Base-by-base conservation (phyloP, 2,888 invertebrate species). In the Exocentrus adspersus region DNA sequence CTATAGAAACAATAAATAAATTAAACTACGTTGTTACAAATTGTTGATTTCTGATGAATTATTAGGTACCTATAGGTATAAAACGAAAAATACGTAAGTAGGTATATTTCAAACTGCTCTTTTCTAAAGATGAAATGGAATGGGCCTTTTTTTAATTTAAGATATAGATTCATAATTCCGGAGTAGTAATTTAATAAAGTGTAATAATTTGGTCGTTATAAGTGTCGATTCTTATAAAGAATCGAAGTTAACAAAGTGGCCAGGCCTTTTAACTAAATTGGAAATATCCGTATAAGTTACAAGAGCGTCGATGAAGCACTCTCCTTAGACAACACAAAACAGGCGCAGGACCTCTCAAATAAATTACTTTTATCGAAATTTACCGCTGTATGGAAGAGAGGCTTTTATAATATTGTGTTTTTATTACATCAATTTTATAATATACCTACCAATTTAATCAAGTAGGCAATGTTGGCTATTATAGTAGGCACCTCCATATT, bases 231-330 rank as follows among this genome's bases (percentile, higher is more conserved):
- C 79, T 79, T 78, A 77, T 81, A 78, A 79, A 78, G 78, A 72
- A 75, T 75, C 75, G 76, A 77, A 76, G 77, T 80, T 77, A 78
- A 80, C 79, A 80, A 80, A 82, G 77, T 80, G 79, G 78, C 81
- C 81, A 77, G 79, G 77, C 79, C 81, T 82, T 81, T 82, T 82
- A 82, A 80, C 78, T 79, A 82, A 81, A 82, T 82, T 82, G 82
- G 78, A 81, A 81, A 77, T 78, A 77, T 77, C 76, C 75, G 79
- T 78, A 78, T 81, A 80, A 78, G 79, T 80, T 80, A 77, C 74
- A 77, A 78, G 57, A 62, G 79, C 78, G 80, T 80, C 81, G 78
- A 80, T 78, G 79, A 77, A 75, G 77, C 77, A 76, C 74, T 76
- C 72, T 72, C 73, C 73, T 72, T 68, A 78, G 75, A 77, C 75